These are phyloP conservation scores for Acrobasis suavella DNA, from an alignment of 2,888 invertebrate species.

Conservation along the genomic window DNA sequence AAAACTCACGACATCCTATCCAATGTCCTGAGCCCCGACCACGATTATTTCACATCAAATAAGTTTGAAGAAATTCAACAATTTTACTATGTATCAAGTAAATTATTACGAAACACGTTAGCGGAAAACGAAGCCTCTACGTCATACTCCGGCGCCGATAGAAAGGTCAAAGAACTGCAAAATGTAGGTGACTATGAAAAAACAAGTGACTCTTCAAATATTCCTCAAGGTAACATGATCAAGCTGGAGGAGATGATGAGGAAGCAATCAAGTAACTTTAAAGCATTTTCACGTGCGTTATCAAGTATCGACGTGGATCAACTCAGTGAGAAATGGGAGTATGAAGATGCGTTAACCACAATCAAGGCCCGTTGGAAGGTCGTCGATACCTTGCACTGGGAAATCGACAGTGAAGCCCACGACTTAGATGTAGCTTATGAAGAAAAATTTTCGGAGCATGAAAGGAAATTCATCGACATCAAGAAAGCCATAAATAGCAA, in stretches of 20 bases:
- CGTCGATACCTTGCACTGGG: conserved; percentile 24
- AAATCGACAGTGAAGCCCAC: conserved; percentile 19
- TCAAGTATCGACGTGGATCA: conserved; percentile 13
- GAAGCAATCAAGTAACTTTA: conserved; percentile 20
- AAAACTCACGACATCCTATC: too few relatives aligned
- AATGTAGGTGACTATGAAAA: too few relatives aligned
- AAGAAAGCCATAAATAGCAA: background rate
- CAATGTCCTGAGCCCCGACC: background rate
- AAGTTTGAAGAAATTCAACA: background rate
- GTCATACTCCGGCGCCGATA: too few relatives aligned
- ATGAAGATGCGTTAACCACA: conserved; percentile 17
- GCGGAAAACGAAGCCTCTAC: too few relatives aligned
- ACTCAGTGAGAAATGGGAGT: conserved; percentile 18
- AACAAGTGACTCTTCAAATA: too few relatives aligned
- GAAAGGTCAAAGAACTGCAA: too few relatives aligned
- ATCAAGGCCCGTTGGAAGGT: conserved; percentile 17
- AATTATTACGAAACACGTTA: background rate
- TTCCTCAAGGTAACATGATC: too few relatives aligned
- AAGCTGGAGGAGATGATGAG: background rate
- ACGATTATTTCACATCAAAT: background rate
- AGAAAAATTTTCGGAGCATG: too few relatives aligned
- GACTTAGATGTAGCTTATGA: too few relatives aligned
- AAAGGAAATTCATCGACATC: background rate
- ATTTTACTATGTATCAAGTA: background rate
- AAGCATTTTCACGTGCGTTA: conserved; percentile 13